Evolutionary conservation across 2,888 invertebrate species (phyloP).

Genomic region (Hedya salicella): DNA sequence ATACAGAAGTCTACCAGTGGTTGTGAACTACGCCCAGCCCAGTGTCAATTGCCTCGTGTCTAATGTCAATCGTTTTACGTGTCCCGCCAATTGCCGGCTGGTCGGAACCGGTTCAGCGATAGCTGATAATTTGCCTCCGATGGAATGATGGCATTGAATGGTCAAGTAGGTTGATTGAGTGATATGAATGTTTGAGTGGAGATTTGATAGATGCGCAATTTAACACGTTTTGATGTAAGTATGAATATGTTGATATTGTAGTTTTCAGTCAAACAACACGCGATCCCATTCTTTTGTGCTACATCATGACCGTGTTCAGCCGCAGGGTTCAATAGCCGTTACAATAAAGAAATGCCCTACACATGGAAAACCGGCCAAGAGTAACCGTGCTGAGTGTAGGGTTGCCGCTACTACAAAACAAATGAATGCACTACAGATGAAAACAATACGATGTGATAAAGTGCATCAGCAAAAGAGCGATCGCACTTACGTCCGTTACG

Average conservation of each 20-base stretch:
- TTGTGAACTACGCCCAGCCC: conserved; percentile 8
- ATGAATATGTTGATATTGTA: background rate
- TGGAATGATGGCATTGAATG: conserved; percentile 37
- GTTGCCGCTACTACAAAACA: too few species aligned
- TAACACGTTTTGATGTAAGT: background rate
- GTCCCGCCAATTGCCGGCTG: conserved; percentile 58
- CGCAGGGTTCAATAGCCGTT: too few species aligned
- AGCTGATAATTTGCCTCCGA: conserved; percentile 20
- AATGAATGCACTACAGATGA: too few species aligned
- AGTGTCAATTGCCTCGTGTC: conserved; percentile 58
- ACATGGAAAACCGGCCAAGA: too few species aligned
- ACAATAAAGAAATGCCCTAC: too few species aligned
- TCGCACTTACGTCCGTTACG: too few species aligned
- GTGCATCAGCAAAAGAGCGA: too few species aligned
- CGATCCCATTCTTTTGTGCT: too few species aligned
- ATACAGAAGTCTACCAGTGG: background rate
- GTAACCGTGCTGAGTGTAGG: too few species aligned
- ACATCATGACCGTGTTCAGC: too few species aligned
- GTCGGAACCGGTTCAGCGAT: conserved; percentile 53
- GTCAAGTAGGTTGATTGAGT: conserved; percentile 41
- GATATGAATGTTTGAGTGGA: conserved; percentile 22
- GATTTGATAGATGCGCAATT: conserved; percentile 7
- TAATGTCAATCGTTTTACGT: conserved; percentile 65
- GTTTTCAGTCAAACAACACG: too few species aligned
- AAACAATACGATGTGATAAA: too few species aligned